Evolutionary conservation across 2,888 invertebrate genomes (phyloP).

Genomic region (Cryptus armator): DNA sequence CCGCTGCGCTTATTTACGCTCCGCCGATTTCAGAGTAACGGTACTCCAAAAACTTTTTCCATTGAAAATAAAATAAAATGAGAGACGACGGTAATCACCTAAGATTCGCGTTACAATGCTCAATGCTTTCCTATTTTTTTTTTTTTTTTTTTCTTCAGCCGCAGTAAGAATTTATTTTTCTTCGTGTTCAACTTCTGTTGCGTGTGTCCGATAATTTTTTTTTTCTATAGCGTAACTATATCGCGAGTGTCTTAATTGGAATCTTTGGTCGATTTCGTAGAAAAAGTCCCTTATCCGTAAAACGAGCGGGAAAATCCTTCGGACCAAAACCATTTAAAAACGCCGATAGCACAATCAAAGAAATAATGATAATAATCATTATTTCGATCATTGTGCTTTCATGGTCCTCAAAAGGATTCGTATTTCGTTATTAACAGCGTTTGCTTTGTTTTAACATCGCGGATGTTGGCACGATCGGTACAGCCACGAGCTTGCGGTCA

Average conservation of each 20-base stretch:
- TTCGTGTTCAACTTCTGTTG: neutral
- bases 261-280: constrained; percentile 56
- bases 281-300: constrained; percentile 38
- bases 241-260: constrained; percentile 42
- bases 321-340: neutral
- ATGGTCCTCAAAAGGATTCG: neutral
- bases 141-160: neutral
- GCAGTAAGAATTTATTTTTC: neutral
- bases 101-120: neutral
- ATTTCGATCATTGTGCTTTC: neutral
- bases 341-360: neutral
- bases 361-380: neutral
- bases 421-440: neutral
- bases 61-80: neutral
- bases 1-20: neutral
- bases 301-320: constrained; percentile 11
- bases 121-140: neutral
- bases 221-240: constrained; percentile 33
- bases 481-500: constrained; percentile 53
- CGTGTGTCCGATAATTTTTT: neutral
- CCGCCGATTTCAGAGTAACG: neutral
- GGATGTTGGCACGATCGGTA: constrained; percentile 7
- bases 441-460: neutral
- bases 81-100: neutral
- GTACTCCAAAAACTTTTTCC: neutral